phyloP scores from a whole-genome alignment of 2,888 invertebrate species.

The Caenorhabditis sp. region DNA sequence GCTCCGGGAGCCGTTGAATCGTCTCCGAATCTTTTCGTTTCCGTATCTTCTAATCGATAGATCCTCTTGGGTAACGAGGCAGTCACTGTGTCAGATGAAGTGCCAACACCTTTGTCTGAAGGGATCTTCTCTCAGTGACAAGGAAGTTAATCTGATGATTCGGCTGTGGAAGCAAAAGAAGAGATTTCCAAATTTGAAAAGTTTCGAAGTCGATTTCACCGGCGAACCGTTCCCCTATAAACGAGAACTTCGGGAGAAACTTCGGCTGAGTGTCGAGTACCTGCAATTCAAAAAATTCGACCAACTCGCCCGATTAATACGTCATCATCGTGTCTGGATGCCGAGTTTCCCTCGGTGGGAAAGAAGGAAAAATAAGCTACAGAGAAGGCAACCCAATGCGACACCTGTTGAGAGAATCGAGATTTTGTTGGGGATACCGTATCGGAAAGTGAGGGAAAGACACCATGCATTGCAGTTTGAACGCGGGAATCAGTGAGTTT shows the following conservation, averaged over 20 bases:
- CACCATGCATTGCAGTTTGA: too few species aligned
- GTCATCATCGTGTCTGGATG: not conserved
- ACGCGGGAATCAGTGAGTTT: too few species aligned
- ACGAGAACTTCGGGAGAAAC: not conserved
- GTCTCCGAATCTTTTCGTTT: not conserved
- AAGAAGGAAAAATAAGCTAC: too few species aligned
- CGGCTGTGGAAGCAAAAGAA: not conserved
- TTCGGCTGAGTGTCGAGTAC: too few species aligned
- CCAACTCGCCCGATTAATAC: not conserved
- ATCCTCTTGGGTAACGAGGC: not conserved
- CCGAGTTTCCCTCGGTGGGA: not conserved
- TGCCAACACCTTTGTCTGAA: conserved; percentile 3
- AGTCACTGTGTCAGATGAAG: not conserved
- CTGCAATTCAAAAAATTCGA: not conserved
- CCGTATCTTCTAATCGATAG: not conserved
- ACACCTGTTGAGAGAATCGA: too few species aligned
- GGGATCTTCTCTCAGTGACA: not conserved
- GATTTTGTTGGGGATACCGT: too few species aligned
- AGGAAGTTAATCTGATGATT: not conserved
- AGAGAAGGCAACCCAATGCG: too few species aligned
- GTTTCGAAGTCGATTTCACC: not conserved
- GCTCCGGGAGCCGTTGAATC: not conserved
- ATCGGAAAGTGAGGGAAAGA: too few species aligned
- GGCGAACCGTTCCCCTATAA: too few species aligned
- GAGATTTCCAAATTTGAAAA: not conserved